phyloP scores from a whole-genome alignment of 2,888 invertebrate genomes.

The Cacoxenus indagator region DNA sequence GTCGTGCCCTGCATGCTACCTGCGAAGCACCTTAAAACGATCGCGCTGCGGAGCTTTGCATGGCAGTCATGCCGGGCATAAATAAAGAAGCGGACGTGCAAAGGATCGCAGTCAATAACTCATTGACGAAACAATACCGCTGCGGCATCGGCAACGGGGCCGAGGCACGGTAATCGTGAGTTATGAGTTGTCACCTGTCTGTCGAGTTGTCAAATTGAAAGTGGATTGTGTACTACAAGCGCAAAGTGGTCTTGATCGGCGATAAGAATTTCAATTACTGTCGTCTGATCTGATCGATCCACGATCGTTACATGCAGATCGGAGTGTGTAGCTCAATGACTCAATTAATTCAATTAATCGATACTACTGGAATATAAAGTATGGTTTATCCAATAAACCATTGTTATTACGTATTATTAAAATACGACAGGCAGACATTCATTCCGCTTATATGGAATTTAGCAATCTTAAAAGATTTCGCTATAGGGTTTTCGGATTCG shows the following conservation, averaged over 20 bases:
- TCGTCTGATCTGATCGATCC: conserved; percentile 38
- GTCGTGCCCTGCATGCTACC: conserved; percentile 55
- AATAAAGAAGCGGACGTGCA: conserved; percentile 58
- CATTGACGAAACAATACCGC: conserved; percentile 40
- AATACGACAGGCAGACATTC: no score
- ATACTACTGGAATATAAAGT: no score
- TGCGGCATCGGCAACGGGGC: conserved; percentile 17
- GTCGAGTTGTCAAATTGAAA: conserved; percentile 71
- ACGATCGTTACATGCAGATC: conserved; percentile 28
- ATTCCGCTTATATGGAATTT: no score
- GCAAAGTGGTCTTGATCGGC: conserved; percentile 64
- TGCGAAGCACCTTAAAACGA: conserved; percentile 15
- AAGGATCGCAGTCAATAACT: conserved; percentile 51
- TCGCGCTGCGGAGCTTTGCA: conserved; percentile 22
- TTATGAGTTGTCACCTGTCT: conserved; percentile 71
- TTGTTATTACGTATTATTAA: no score
- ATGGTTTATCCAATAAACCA: no score
- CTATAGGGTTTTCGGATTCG: no score
- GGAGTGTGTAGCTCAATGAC: background rate
- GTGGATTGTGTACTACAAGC: conserved; percentile 67
- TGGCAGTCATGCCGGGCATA: conserved; percentile 39
- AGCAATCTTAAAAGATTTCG: no score
- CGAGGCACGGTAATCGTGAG: conserved; percentile 53
- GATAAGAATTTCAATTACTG: conserved; percentile 71
- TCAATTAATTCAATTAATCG: background rate